A percentile compares a stretch with the other conserved stretches of the same genome.
Evolutionary conservation across 2,113 vertebrate genomes (phyloP).

Genomic region (Sterrhoptilus dennistouni): DNA sequence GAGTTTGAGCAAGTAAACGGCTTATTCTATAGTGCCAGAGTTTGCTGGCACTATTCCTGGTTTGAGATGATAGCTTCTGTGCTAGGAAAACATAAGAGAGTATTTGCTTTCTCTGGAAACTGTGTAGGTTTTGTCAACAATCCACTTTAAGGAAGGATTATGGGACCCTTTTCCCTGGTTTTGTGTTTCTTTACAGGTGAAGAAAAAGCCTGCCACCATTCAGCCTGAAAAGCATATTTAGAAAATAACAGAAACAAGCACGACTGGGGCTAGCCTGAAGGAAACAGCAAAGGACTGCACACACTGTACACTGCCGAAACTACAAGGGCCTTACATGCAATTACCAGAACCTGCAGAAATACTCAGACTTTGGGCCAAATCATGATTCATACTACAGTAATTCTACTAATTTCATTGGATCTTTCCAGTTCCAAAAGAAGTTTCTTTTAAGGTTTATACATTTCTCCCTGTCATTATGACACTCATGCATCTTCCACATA

Average conservation of each 20-base stretch:
- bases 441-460: conserved; percentile 8
- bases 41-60: not conserved
- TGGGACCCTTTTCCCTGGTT: not conserved
- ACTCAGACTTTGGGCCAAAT: conserved; percentile 8
- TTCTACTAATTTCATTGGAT: not conserved
- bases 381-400: not conserved
- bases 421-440: not conserved
- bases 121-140: not conserved
- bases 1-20: not conserved
- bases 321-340: not conserved
- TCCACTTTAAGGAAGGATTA: not conserved
- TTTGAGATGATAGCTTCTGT: not conserved
- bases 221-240: not conserved
- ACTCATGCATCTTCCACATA: not conserved
- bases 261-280: not conserved
- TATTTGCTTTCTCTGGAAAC: not conserved
- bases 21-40: not conserved
- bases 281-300: not conserved
- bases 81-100: not conserved
- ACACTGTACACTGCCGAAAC: rapidly evolving
- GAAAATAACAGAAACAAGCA: not conserved
- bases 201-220: not conserved
- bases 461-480: not conserved
- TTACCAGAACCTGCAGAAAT: not conserved
- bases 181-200: not conserved